Evolutionary conservation across 2,888 invertebrate species (phyloP), one percentile per base, ranked within the genome.

Genomic region (Plebejus anna): DNA sequence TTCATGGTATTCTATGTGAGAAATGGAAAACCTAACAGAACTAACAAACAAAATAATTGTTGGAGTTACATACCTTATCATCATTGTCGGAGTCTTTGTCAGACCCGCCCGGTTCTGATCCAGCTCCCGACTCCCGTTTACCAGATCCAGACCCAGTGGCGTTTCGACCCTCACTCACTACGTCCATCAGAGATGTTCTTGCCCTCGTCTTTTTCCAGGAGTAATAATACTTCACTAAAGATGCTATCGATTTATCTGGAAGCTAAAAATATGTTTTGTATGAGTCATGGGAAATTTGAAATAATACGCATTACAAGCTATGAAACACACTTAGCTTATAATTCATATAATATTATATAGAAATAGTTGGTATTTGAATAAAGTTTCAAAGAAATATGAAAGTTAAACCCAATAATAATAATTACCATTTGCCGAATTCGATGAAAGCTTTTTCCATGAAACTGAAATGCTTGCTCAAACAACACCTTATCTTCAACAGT

Each of bases 381-480:
- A 47, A 47, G 47, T 47, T 47, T 9, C 9, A 47, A 47, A 47
- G 42, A 47, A 47, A 47, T 47, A 47, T 11, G 47, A 47, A 9
- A 47, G 9, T 47, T 47, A 9, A 47, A 2, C 2, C 9, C 47
- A 47, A 47, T 11, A 47, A 42, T 42, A 9, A 66, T n/a, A 70
- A 13, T 66, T 94, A 99, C 99, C 99, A 99, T 99, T 95, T 99
- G 98, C 82, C 98, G 94, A 89, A 99, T 99, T 87, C 98, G 96
- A 87, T 98, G 98, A 94, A 99, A 99, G 90, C 98, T 98, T 94
- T 99, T 99, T 75, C 99, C 99, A 90, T 99, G 99, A 88, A 98
- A 99, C 87, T 98, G 98, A 90, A 99, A 99, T 59, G 99, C 99
- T 91, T 99, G 99, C 87, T 99, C 99, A 92, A 99, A 99, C 16